Percentiles rank a stretch among this genome's conserved stretches.
Conservation (phyloP, 2,113 vertebrate species). For the Arvicanthis niloticus region DNA sequence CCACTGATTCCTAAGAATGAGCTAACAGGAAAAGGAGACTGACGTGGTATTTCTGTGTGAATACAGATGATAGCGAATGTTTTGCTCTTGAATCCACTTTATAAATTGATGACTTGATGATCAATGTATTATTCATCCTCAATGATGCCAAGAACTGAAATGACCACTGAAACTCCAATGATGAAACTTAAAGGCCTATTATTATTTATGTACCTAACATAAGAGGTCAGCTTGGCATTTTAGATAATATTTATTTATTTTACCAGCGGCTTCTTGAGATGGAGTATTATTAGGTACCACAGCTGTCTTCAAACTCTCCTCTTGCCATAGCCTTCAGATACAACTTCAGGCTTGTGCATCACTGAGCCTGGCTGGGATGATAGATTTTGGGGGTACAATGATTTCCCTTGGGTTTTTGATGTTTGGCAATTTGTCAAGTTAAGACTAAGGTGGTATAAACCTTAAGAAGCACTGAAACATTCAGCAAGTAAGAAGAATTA, state of each 20-base stretch:
- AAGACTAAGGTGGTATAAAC: background rate
- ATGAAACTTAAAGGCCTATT: background rate
- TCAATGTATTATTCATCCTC: background rate
- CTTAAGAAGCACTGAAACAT: background rate
- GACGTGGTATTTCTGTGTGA: background rate
- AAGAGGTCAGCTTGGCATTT: background rate
- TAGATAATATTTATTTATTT: background rate
- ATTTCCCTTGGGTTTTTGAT: conserved; percentile 32
- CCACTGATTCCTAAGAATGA: background rate
- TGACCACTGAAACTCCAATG: background rate
- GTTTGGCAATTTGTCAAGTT: background rate
- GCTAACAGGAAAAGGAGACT: background rate
- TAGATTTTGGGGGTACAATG: background rate
- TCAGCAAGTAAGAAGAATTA: background rate
- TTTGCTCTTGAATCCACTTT: background rate
- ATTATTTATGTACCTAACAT: background rate
- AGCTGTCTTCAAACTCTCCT: background rate
- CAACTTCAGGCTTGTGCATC: background rate
- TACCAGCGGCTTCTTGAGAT: background rate
- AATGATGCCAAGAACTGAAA: background rate
- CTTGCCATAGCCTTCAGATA: background rate
- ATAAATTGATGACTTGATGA: background rate
- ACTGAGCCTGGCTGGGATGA: background rate
- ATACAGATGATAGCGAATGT: background rate
- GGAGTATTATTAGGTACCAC: too few species aligned